These are phyloP conservation scores for Xiphophorus couchianus DNA, from an alignment of 2,113 vertebrate species.

Conservation along the genomic window DNA sequence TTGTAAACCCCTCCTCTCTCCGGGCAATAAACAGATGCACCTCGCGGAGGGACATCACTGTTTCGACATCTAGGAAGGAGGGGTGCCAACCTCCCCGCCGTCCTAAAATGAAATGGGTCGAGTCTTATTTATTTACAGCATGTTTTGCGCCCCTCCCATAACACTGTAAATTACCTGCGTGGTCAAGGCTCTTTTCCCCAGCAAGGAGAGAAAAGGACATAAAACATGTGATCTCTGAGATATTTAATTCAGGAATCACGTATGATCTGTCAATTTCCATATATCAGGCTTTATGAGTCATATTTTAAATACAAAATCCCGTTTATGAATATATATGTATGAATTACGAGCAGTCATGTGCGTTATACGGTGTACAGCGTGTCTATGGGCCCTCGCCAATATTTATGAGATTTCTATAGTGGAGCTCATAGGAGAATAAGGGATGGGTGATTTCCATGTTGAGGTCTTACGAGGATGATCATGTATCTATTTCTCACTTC, in stretches of 20 bases:
- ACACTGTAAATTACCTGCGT: constrained; percentile 84
- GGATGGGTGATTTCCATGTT: constrained; percentile 52
- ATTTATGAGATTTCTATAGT: constrained; percentile 75
- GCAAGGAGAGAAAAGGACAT: constrained; percentile 67
- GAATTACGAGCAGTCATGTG: constrained; percentile 74
- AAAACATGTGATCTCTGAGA: constrained; percentile 79
- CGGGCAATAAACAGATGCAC: constrained; percentile 72
- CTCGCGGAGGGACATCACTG: constrained; percentile 56
- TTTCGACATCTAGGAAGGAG: constrained; percentile 32
- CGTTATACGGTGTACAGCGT: constrained; percentile 72
- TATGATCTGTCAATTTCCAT: constrained; percentile 84
- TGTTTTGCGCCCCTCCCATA: constrained; percentile 84
- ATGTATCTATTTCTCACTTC: constrained; percentile 44
- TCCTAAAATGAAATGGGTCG: constrained; percentile 78
- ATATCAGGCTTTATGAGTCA: constrained; percentile 80
- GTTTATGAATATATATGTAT: constrained; percentile 80
- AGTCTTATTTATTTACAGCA: constrained; percentile 85
- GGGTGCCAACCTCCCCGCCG: constrained; percentile 39
- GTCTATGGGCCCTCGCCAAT: constrained; percentile 67
- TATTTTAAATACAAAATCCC: constrained; percentile 83
- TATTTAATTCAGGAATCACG: constrained; percentile 84
- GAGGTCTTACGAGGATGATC: constrained; percentile 56
- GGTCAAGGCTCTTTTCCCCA: constrained; percentile 81
- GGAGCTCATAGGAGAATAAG: constrained; percentile 65
- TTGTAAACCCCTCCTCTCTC: constrained; percentile 58